Evolutionary conservation across 1,140 invertebrate genomes (phyloP).

Genomic region (Drosophila pruinosa): DNA sequence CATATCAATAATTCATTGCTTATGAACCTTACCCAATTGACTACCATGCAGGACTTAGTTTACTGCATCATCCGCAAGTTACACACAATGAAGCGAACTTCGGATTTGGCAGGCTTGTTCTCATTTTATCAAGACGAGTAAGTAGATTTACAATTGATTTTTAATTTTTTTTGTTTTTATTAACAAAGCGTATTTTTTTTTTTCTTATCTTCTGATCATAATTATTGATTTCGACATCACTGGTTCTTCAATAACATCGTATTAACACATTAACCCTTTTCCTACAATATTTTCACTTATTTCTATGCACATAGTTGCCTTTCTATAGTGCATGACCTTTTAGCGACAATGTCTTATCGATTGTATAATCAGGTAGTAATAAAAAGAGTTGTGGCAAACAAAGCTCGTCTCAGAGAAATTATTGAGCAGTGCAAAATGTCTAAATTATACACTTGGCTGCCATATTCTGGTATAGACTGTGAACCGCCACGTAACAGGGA

Average conservation of each 20-base stretch:
- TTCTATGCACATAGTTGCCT: not conserved
- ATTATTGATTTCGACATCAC: no score
- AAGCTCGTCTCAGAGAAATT: not conserved
- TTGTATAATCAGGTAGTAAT: not conserved
- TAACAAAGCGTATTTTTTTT: no score
- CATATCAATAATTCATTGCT: constrained; percentile 35
- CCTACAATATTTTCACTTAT: no score
- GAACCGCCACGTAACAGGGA: not conserved
- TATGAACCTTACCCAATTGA: constrained; percentile 9
- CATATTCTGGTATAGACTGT: not conserved
- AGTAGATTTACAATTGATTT: not conserved
- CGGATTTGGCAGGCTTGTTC: constrained; percentile 30
- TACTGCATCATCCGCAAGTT: constrained; percentile 27
- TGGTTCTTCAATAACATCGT: no score
- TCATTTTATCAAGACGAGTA: not conserved
- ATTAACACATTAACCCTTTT: no score
- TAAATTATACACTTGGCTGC: not conserved
- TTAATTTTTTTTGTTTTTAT: not conserved
- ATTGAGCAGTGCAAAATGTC: not conserved
- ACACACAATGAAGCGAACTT: constrained; percentile 27
- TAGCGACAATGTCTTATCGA: not conserved
- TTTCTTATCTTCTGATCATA: not conserved
- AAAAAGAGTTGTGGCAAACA: not conserved
- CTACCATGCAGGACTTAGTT: constrained; percentile 30
- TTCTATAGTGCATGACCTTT: not conserved